Evolutionary conservation across 30 jellyfish, hydroid and myxozoan genomes (phyloP).

Genomic region (Cassiopea andromeda): DNA sequence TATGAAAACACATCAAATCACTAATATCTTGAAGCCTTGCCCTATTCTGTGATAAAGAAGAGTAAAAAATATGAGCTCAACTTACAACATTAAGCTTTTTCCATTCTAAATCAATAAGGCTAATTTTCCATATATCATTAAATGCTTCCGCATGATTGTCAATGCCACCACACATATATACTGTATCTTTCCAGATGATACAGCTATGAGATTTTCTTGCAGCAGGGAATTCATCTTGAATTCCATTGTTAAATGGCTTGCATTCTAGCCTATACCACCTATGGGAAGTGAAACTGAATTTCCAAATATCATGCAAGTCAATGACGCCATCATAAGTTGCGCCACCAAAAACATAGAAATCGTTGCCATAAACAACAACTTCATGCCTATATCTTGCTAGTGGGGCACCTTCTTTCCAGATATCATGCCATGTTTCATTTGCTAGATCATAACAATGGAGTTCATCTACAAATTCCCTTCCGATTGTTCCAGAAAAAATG

Average conservation of each 20-base stretch:
- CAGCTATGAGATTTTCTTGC: slow-evolving; percentile 83
- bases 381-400: slow-evolving; percentile 84
- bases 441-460: slow-evolving; percentile 61
- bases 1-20: too few species aligned
- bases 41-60: not conserved
- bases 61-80: not conserved
- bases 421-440: slow-evolving; percentile 46
- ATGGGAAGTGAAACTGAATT: slow-evolving; percentile 37
- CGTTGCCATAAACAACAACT: slow-evolving; percentile 34
- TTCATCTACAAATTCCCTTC: slow-evolving; percentile 65
- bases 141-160: not conserved
- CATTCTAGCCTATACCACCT: slow-evolving; percentile 55
- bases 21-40: not conserved
- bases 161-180: slow-evolving; percentile 86
- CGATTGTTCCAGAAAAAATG: slow-evolving; percentile 83
- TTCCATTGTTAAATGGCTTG: slow-evolving; percentile 27
- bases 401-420: slow-evolving; percentile 38
- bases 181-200: slow-evolving; percentile 49
- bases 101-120: slow-evolving; percentile 64
- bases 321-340: slow-evolving; percentile 10
- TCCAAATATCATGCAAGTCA: slow-evolving; percentile 56
- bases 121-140: slow-evolving; percentile 73
- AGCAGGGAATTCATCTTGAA: slow-evolving; percentile 40
- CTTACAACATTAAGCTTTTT: slow-evolving; percentile 54
- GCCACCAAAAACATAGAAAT: slow-evolving; percentile 83